Percentiles rank a stretch among this genome's conserved stretches.
phyloP scores from a whole-genome alignment of 1,140 invertebrate genomes.

The Scaptodrosophila lebanonensis region DNA sequence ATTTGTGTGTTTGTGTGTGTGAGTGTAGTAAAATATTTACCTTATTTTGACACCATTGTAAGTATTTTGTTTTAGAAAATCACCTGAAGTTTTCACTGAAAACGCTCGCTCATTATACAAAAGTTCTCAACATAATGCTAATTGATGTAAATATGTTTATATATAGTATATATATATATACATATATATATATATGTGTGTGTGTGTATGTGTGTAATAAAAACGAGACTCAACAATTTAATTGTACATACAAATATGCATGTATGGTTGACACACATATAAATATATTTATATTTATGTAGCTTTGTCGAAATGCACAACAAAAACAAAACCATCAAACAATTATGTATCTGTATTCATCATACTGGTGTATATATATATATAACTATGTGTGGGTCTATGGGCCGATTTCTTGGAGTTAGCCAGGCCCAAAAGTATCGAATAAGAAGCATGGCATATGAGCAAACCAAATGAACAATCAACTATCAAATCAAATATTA shows the following conservation, averaged over 20 bases:
- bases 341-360: constrained; percentile 6
- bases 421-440: too few relatives aligned
- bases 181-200: constrained; percentile 32
- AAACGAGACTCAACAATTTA: constrained; percentile 68
- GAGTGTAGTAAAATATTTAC: constrained; percentile 64
- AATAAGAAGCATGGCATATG: too few relatives aligned
- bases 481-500: too few relatives aligned
- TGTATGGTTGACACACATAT: constrained; percentile 30
- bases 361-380: constrained; percentile 26
- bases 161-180: constrained; percentile 26
- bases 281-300: constrained; percentile 22
- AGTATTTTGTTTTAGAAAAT: constrained; percentile 41
- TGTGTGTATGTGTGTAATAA: constrained; percentile 35
- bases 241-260: too few relatives aligned
- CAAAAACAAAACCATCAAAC: too few relatives aligned
- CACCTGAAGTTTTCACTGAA: constrained; percentile 70
- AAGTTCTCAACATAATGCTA: constrained; percentile 60
- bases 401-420: too few relatives aligned
- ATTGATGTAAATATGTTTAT: constrained; percentile 34
- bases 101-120: constrained; percentile 61
- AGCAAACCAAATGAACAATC: too few relatives aligned
- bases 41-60: constrained; percentile 62
- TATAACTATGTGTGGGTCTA: constrained; percentile 15
- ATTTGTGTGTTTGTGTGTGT: constrained; percentile 8
- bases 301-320: too few relatives aligned